Conservation (phyloP, 2,113 vertebrate genomes). For the Colinus virginianus region DNA sequence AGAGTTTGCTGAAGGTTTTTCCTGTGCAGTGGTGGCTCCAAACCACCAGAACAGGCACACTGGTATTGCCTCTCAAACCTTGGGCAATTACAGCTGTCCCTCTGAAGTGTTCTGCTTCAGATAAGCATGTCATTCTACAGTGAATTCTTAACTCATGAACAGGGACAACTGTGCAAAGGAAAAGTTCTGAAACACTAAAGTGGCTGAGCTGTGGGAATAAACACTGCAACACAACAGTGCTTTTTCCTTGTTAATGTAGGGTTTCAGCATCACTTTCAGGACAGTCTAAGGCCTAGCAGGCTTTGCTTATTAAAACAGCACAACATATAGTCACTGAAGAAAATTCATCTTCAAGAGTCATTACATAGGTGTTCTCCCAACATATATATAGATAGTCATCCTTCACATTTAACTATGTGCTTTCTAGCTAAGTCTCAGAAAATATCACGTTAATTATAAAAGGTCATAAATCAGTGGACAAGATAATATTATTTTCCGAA, state of each 20-base stretch:
- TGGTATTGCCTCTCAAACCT: neutral
- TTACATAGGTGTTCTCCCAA: neutral
- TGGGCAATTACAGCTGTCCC: neutral
- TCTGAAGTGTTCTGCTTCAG: neutral
- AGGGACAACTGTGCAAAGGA: neutral
- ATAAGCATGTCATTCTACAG: accelerated
- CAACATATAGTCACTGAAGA: neutral
- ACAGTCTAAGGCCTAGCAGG: neutral
- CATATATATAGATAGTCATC: neutral
- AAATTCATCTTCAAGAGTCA: neutral
- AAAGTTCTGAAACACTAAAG: neutral
- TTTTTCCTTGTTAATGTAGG: neutral
- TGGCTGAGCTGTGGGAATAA: neutral
- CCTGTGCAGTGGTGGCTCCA: neutral
- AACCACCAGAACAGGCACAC: accelerated
- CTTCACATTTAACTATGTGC: neutral
- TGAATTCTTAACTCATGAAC: neutral
- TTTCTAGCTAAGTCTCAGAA: neutral
- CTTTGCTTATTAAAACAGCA: neutral
- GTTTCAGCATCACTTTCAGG: neutral
- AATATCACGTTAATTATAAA: neutral
- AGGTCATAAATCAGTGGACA: neutral
- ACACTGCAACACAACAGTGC: neutral
- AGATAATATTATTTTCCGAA: neutral
- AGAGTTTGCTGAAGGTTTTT: neutral